These are phyloP conservation scores for Craseonycteris thonglongyai DNA, from an alignment of 2,113 vertebrate species.

Conservation along the genomic window DNA sequence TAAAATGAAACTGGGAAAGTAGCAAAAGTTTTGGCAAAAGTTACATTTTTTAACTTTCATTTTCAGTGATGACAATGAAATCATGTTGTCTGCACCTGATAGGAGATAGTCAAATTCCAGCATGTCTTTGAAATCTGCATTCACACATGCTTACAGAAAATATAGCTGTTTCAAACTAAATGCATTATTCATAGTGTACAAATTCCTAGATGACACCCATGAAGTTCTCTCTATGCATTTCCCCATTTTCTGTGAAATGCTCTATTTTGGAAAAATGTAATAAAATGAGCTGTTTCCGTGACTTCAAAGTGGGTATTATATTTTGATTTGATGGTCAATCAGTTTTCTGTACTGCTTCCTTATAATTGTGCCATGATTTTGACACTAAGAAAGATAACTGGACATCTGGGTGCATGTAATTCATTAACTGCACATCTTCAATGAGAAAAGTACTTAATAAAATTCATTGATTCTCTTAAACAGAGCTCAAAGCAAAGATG, in stretches of 20 bases:
- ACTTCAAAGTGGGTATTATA: constrained; percentile 70
- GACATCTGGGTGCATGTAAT: constrained; percentile 60
- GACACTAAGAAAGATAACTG: constrained; percentile 74
- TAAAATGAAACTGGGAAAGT: neutral
- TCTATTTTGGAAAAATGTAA: constrained; percentile 51
- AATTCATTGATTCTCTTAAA: constrained; percentile 68
- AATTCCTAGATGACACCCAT: constrained; percentile 52
- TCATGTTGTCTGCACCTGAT: neutral
- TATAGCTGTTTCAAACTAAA: constrained; percentile 56
- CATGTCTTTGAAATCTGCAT: constrained; percentile 19
- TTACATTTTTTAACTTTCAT: constrained; percentile 24
- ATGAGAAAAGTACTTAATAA: constrained; percentile 67
- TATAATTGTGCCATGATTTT: constrained; percentile 55
- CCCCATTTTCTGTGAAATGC: constrained; percentile 32
- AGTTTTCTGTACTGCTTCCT: constrained; percentile 64
- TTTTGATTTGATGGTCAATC: constrained; percentile 69
- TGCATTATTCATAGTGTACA: constrained; percentile 53
- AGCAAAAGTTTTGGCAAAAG: constrained; percentile 39
- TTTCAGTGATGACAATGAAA: constrained; percentile 46
- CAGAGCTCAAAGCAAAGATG: constrained; percentile 78
- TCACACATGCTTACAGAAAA: constrained; percentile 57
- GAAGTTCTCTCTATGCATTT: constrained; percentile 12
- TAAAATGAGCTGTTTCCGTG: constrained; percentile 63
- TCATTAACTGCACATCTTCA: constrained; percentile 69
- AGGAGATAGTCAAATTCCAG: constrained; percentile 50